phyloP scores from a whole-genome alignment of 2,113 vertebrate genomes.

The Rhea pennata region DNA sequence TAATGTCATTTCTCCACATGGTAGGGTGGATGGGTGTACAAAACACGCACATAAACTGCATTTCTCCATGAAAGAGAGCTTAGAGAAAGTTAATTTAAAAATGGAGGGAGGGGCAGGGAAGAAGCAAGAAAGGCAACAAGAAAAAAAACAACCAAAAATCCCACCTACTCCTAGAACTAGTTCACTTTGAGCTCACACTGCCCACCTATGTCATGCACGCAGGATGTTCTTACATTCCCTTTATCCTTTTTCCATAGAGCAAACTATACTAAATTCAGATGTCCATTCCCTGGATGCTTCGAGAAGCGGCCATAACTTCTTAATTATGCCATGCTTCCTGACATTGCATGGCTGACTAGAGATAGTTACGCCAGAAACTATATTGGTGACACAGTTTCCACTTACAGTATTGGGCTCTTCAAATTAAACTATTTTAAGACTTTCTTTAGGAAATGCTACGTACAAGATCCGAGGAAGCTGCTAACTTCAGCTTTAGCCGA shows the following conservation, averaged over 20 bases:
- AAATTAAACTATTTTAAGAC: background rate
- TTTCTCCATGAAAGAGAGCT: rapidly evolving
- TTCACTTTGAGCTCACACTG: background rate
- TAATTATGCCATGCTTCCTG: rapidly evolving
- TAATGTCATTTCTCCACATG: background rate
- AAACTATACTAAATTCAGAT: background rate
- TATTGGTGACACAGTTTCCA: rapidly evolving
- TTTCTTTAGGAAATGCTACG: background rate
- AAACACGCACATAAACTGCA: rapidly evolving
- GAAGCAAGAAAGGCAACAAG: no score
- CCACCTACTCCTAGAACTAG: background rate
- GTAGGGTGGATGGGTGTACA: background rate
- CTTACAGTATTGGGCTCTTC: rapidly evolving
- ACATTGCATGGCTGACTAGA: rapidly evolving
- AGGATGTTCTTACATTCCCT: rapidly evolving
- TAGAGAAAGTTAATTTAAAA: background rate
- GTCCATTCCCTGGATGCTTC: rapidly evolving
- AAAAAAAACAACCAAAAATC: no score
- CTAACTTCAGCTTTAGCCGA: no score
- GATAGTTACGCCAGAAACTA: rapidly evolving
- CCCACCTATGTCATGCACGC: no score
- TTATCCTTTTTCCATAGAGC: background rate
- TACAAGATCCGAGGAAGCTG: background rate
- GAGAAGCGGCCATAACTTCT: background rate
- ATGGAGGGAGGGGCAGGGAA: no score